Conservation (phyloP, 2,888 invertebrate genomes). For the Coleophora deauratella region DNA sequence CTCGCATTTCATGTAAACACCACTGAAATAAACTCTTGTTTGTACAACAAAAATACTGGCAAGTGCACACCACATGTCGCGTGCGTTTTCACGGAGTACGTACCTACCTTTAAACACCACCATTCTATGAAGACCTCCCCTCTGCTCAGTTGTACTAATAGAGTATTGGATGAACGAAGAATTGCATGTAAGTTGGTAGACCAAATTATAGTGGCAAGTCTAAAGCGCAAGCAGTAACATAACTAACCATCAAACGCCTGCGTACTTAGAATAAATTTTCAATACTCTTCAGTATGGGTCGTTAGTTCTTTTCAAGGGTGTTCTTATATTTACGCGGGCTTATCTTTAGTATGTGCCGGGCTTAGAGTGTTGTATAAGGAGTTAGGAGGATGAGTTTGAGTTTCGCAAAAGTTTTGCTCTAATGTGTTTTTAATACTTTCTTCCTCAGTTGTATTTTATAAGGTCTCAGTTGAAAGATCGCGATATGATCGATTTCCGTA, state of each 20-base stretch:
- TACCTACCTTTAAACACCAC: slow-evolving; percentile 21
- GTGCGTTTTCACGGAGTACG: slow-evolving; percentile 42
- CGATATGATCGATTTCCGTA: slow-evolving; percentile 33
- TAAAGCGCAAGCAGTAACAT: slow-evolving; percentile 44
- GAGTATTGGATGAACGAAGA: slow-evolving; percentile 1
- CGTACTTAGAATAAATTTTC: slow-evolving; percentile 71
- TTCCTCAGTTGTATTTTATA: no score
- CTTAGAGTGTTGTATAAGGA: slow-evolving; percentile 10
- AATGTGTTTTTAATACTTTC: slow-evolving; percentile 63
- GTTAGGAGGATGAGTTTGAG: slow-evolving; percentile 27
- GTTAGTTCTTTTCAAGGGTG: slow-evolving; percentile 61
- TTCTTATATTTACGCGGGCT: slow-evolving; percentile 40
- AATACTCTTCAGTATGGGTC: slow-evolving; percentile 54
- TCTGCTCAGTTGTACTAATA: slow-evolving; percentile 4
- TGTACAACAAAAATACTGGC: slow-evolving; percentile 48
- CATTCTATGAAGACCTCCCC: slow-evolving; percentile 25
- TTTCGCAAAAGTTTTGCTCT: slow-evolving; percentile 32
- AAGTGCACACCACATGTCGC: slow-evolving; percentile 50
- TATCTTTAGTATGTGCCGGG: slow-evolving; percentile 20
- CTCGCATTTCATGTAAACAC: slow-evolving; percentile 51
- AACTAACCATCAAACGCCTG: slow-evolving; percentile 60
- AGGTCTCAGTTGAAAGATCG: slow-evolving; percentile 27
- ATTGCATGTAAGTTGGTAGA: slow-evolving; percentile 1
- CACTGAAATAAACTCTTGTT: slow-evolving; percentile 59
- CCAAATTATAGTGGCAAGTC: slow-evolving; percentile 30